Conservation (phyloP, 2,113 vertebrate genomes). For the Leiothrix lutea region DNA sequence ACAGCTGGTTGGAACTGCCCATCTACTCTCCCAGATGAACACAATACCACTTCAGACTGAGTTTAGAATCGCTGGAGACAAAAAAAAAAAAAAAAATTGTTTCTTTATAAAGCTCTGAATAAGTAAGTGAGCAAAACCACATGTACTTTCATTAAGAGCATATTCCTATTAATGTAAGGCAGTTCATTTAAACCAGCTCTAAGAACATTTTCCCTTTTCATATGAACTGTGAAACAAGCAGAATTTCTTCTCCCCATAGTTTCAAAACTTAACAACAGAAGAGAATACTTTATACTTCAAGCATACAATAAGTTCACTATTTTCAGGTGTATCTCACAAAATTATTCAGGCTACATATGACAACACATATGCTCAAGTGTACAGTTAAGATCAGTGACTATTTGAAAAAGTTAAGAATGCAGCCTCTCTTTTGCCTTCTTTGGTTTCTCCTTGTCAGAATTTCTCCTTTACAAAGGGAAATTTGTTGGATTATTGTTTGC, state of each 20-base stretch:
- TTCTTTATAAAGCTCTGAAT: neutral
- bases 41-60: neutral
- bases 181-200: neutral
- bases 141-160: neutral
- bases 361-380: accelerated
- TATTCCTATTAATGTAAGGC: neutral
- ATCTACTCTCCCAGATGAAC: neutral
- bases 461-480: neutral
- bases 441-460: neutral
- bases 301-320: neutral
- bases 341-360: neutral
- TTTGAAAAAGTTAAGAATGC: neutral
- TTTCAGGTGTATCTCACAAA: neutral
- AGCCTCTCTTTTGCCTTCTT: neutral
- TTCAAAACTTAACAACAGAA: neutral
- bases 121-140: neutral
- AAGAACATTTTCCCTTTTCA: neutral
- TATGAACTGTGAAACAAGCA: neutral
- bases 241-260: neutral
- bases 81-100: neutral
- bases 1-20: neutral
- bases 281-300: neutral
- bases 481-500: neutral
- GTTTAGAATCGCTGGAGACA: neutral
- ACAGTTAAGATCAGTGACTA: neutral